Percentiles rank a stretch among this genome's conserved stretches.
Evolutionary conservation across 2,113 vertebrate species (phyloP).

Genomic region (Choloepus hoffmanni): DNA sequence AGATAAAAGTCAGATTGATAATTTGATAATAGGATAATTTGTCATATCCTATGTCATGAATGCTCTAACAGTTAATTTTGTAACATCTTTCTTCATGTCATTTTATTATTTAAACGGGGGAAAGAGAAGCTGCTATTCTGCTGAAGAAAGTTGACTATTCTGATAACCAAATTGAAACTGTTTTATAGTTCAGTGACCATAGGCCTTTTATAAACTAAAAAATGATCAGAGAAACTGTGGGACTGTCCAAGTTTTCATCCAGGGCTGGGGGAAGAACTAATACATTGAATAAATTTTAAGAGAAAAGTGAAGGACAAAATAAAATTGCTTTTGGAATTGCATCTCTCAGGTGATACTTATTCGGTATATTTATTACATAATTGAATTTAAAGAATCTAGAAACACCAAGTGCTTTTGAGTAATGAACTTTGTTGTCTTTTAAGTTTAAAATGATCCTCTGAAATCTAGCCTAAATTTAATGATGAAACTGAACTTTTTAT

Average conservation of each 20-base stretch:
- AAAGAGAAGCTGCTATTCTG: neutral
- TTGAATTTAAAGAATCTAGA: constrained; percentile 56
- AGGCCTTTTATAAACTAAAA: constrained; percentile 21
- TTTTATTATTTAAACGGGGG: neutral
- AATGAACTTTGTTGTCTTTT: constrained; percentile 20
- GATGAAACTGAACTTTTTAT: neutral
- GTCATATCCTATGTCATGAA: neutral
- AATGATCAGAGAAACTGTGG: neutral
- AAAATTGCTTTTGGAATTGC: constrained; percentile 29
- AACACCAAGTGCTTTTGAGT: constrained; percentile 60
- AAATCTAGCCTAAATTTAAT: constrained; percentile 51
- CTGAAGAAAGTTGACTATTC: neutral
- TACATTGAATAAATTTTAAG: neutral
- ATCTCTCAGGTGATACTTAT: constrained; percentile 1
- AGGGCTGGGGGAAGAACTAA: neutral
- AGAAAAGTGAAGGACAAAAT: constrained; percentile 22
- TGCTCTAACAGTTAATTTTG: neutral
- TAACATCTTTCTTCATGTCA: neutral
- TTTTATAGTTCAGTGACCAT: neutral
- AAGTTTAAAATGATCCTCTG: constrained; percentile 63
- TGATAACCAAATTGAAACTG: neutral
- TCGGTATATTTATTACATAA: constrained; percentile 8
- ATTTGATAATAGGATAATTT: neutral
- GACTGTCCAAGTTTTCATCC: neutral
- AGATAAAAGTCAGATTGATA: neutral